Conservation (phyloP, 2,888 invertebrate species). For the Plebejus melissa region DNA sequence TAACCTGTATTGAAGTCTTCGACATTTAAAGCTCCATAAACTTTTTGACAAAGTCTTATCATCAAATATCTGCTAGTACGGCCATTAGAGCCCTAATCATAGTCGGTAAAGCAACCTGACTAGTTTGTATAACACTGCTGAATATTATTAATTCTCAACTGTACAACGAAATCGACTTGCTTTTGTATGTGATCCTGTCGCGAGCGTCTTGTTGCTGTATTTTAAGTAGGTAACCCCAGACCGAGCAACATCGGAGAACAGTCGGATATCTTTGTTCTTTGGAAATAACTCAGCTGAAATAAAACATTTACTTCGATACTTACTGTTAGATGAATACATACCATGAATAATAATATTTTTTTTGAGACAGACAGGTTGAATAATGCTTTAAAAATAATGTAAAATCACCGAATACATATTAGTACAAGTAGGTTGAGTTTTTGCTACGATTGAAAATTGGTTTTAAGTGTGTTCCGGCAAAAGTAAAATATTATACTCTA, state of each 20-base stretch:
- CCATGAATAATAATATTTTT: neutral
- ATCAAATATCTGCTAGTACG: no score
- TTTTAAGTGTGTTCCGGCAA: no score
- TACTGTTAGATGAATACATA: neutral
- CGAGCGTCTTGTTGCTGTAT: neutral
- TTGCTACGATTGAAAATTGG: no score
- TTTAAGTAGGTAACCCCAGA: neutral
- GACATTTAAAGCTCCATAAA: no score
- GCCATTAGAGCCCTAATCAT: no score
- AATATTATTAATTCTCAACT: neutral
- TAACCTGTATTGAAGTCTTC: no score
- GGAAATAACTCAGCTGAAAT: neutral
- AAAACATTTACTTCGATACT: neutral
- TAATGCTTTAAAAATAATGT: neutral
- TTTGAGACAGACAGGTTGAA: neutral
- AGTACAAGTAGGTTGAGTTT: no score
- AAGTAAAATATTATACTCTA: no score
- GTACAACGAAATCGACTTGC: neutral
- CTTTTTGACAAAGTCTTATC: no score
- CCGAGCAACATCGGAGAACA: neutral
- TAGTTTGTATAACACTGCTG: neutral
- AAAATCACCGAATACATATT: neutral
- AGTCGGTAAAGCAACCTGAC: neutral
- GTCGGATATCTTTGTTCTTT: neutral
- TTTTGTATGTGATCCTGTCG: neutral